Conservation (phyloP, 2,797 vertebrate species). For the Glossophaga mutica region DNA sequence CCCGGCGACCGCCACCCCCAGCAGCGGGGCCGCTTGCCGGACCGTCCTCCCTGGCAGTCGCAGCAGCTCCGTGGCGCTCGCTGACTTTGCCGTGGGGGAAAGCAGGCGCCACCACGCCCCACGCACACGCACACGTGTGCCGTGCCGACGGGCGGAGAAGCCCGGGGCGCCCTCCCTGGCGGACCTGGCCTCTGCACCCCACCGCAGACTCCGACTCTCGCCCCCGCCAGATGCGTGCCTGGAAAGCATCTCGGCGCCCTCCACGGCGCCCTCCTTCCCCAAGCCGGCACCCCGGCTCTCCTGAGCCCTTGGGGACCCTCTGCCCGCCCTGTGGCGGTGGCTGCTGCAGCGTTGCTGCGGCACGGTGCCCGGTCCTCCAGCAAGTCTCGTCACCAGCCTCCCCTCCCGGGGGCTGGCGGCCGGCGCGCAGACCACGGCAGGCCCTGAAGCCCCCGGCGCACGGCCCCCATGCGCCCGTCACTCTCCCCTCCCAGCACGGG, state of each 20-base stretch:
- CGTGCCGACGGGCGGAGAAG: fast-evolving
- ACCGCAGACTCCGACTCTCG: not conserved
- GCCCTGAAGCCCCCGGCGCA: conserved; percentile 29
- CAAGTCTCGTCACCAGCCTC: not conserved
- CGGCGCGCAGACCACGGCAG: not conserved
- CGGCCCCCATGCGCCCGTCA: conserved; percentile 20
- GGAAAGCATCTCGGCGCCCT: not conserved
- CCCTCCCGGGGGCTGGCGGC: not conserved
- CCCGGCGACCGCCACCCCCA: fast-evolving
- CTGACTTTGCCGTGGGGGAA: fast-evolving
- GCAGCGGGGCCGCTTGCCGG: fast-evolving
- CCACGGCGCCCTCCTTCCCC: not conserved
- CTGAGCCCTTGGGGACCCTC: fast-evolving
- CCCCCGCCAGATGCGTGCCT: not conserved
- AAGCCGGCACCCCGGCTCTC: not conserved
- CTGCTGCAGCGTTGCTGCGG: not conserved
- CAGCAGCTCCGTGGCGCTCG: fast-evolving
- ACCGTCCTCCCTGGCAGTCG: fast-evolving
- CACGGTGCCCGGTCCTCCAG: fast-evolving
- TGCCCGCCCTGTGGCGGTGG: fast-evolving
- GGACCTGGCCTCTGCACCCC: not conserved
- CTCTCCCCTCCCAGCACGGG: conserved; percentile 64
- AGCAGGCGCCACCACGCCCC: not conserved
- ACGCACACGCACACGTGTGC: fast-evolving
- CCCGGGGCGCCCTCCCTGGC: fast-evolving